These are phyloP conservation scores for Tinamus major DNA, from an alignment of 2,797 vertebrate species.

Conservation along the genomic window DNA sequence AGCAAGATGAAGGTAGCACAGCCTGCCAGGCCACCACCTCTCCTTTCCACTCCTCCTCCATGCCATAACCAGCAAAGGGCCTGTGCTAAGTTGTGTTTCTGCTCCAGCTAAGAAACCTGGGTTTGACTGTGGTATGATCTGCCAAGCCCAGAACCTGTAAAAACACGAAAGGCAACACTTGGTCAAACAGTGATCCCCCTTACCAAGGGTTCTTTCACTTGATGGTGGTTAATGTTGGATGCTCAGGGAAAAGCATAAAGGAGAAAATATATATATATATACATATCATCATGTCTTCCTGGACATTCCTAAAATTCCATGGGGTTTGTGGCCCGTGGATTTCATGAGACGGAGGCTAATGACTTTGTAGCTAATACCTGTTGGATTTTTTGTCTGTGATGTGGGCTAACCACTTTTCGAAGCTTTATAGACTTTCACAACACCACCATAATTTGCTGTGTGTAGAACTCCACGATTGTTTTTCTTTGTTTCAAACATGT, in stretches of 20 bases:
- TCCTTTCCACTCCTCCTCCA: not conserved
- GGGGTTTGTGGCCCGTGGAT: not conserved
- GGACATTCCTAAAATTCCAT: not conserved
- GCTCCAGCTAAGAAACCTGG: not conserved
- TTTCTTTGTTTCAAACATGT: not conserved
- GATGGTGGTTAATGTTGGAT: not conserved
- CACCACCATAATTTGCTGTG: not conserved
- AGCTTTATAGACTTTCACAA: not conserved
- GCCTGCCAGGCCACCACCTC: not conserved
- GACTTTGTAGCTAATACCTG: not conserved
- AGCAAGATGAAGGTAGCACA: not conserved
- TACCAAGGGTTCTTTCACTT: not conserved
- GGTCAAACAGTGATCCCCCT: not conserved
- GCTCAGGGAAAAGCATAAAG: not conserved
- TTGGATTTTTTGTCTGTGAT: not conserved
- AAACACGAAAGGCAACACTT: not conserved
- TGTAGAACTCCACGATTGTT: not conserved
- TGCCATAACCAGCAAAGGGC: not conserved
- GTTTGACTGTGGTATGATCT: not conserved
- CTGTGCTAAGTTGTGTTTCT: not conserved
- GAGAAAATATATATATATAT: not conserved
- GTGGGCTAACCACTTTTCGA: not conserved
- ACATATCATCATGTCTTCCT: not conserved
- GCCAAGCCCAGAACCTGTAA: not conserved
- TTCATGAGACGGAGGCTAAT: not conserved